Conservation (phyloP, 2,797 vertebrate species). For the Sternarchorhynchus goeldii region DNA sequence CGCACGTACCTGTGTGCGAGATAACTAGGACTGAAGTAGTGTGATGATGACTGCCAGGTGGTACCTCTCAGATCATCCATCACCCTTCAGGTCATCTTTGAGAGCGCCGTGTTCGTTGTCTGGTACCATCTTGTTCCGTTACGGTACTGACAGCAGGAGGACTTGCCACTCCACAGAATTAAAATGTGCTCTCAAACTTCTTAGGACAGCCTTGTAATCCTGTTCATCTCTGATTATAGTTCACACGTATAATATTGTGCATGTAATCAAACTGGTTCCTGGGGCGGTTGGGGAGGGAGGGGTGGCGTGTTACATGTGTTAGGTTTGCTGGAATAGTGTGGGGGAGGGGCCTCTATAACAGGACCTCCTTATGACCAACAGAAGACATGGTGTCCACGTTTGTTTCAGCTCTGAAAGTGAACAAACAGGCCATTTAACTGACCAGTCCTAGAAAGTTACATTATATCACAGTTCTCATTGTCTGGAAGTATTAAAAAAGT, state of each 20-base stretch:
- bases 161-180: no score
- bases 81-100: background rate
- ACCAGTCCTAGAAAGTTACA: background rate
- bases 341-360: background rate
- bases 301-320: background rate
- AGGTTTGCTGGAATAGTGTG: background rate
- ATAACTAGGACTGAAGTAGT: background rate
- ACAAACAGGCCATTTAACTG: background rate
- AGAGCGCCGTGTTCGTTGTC: no score
- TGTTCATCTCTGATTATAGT: background rate
- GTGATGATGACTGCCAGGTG: background rate
- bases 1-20: no score
- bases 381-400: background rate
- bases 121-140: no score
- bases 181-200: background rate
- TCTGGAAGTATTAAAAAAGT: no score
- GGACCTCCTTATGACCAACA: background rate
- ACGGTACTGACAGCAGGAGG: no score
- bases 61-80: background rate
- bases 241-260: background rate
- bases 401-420: conserved; percentile 47
- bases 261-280: background rate
- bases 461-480: no score
- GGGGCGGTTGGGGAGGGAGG: background rate
- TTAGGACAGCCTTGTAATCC: background rate